Conservation (phyloP, 2,888 invertebrate species). For the Leucophenga montana region DNA sequence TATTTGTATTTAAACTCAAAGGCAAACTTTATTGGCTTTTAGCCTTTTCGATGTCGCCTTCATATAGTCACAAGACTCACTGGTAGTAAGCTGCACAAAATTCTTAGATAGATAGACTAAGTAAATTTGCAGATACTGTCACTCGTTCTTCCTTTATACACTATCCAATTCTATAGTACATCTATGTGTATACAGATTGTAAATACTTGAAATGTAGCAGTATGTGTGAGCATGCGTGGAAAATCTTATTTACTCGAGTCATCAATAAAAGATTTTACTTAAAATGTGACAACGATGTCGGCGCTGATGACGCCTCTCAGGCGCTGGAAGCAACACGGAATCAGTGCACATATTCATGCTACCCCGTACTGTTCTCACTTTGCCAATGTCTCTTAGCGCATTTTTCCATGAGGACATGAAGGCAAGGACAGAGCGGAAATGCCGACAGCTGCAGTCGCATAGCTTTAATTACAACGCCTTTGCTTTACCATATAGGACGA, state of each 20-base stretch:
- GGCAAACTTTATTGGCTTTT: slow-evolving; percentile 16
- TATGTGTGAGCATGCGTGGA: background rate
- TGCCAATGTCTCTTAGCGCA: background rate
- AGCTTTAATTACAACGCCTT: slow-evolving; percentile 14
- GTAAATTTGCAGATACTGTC: background rate
- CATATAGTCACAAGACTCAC: too few relatives aligned
- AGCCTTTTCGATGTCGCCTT: slow-evolving; percentile 14
- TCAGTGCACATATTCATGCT: background rate
- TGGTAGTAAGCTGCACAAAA: background rate
- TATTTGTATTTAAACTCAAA: background rate
- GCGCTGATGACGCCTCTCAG: background rate
- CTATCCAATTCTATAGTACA: too few relatives aligned
- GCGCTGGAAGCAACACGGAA: background rate
- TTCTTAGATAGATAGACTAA: slow-evolving; percentile 5
- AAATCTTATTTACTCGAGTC: slow-evolving; percentile 11
- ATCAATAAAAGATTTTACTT: slow-evolving; percentile 24
- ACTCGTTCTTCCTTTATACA: too few relatives aligned
- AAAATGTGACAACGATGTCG: background rate
- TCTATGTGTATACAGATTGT: background rate
- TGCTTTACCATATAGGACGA: too few relatives aligned
- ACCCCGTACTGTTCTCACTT: background rate
- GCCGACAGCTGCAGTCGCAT: slow-evolving; percentile 1
- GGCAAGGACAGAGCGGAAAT: background rate
- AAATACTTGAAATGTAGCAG: background rate
- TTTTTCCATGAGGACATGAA: background rate